Evolutionary conservation across 2,797 vertebrate species (phyloP).

Genomic region (Enteromius fasciolatus): DNA sequence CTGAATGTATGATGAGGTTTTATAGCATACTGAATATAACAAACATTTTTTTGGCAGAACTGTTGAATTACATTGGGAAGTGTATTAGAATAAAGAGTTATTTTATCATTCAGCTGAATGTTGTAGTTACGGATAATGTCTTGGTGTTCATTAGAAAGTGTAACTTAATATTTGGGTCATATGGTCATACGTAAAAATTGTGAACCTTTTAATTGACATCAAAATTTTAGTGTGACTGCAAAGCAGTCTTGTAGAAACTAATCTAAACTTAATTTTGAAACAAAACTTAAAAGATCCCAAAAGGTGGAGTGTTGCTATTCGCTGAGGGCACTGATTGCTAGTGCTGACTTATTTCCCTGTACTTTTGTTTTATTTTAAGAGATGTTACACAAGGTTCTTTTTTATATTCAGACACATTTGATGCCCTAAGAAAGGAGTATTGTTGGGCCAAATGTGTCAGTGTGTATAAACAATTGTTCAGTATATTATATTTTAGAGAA

Average conservation of each 20-base stretch:
- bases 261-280: slow-evolving; percentile 47
- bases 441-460: slow-evolving; percentile 58
- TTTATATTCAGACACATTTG: slow-evolving; percentile 62
- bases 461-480: slow-evolving; percentile 67
- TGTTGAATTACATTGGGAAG: slow-evolving; percentile 12
- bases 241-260: slow-evolving; percentile 45
- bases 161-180: slow-evolving; percentile 36
- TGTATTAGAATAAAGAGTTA: background rate
- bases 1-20: slow-evolving; percentile 23
- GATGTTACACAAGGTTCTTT: slow-evolving; percentile 62
- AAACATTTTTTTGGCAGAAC: background rate
- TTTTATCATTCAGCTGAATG: slow-evolving; percentile 23
- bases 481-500: slow-evolving; percentile 73
- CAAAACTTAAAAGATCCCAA: slow-evolving; percentile 40
- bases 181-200: slow-evolving; percentile 34
- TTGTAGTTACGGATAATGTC: slow-evolving; percentile 7
- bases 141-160: slow-evolving; percentile 19
- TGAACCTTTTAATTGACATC: slow-evolving; percentile 35
- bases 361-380: slow-evolving; percentile 53
- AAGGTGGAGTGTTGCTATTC: slow-evolving; percentile 44
- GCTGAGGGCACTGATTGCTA: slow-evolving; percentile 27
- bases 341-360: slow-evolving; percentile 36
- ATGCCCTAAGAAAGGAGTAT: slow-evolving; percentile 71
- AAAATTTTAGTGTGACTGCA: slow-evolving; percentile 45
- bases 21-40: slow-evolving; percentile 23